These are phyloP conservation scores for Acipenser transmontanus DNA, from an alignment of 2,797 vertebrate genomes.

Conservation along the genomic window DNA sequence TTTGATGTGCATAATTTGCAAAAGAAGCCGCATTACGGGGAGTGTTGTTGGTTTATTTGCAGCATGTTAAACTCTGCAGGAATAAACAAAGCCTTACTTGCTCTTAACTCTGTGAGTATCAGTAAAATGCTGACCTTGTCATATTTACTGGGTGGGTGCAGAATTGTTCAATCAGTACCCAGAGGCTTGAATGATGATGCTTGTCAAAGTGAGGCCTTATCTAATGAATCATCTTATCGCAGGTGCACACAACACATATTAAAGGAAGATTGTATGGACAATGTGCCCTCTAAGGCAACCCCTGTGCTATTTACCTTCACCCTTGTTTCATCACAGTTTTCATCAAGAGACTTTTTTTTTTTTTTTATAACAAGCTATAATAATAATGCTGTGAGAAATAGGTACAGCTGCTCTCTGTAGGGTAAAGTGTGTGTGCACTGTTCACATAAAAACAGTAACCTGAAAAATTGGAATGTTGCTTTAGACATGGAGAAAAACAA, in stretches of 20 bases:
- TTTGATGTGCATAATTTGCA: constrained; percentile 5
- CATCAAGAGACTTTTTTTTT: constrained; percentile 62
- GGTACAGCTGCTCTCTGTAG: constrained; percentile 12
- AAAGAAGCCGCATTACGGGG: constrained; percentile 16
- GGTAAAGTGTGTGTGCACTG: constrained; percentile 6
- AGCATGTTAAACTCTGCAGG: constrained; percentile 51
- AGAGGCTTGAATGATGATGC: constrained; percentile 95
- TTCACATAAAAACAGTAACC: no score
- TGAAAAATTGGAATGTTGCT: no score
- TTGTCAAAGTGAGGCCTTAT: constrained; percentile 88
- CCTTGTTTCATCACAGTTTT: constrained; percentile 73
- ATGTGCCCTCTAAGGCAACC: constrained; percentile 83
- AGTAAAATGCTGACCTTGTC: constrained; percentile 96
- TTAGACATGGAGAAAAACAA: neutral
- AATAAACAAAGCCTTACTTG: constrained; percentile 71
- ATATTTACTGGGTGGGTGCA: constrained; percentile 88
- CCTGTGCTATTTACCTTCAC: constrained; percentile 84
- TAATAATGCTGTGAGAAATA: constrained; percentile 23
- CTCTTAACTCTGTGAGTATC: constrained; percentile 50
- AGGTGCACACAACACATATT: constrained; percentile 92
- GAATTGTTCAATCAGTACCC: constrained; percentile 96
- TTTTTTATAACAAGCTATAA: constrained; percentile 59
- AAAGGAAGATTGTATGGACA: constrained; percentile 86
- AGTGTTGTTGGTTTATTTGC: constrained; percentile 20
- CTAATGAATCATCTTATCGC: constrained; percentile 99